These are phyloP conservation scores for Diploscapter pachys DNA, from an alignment of 1,140 invertebrate genomes.

Conservation along the genomic window DNA sequence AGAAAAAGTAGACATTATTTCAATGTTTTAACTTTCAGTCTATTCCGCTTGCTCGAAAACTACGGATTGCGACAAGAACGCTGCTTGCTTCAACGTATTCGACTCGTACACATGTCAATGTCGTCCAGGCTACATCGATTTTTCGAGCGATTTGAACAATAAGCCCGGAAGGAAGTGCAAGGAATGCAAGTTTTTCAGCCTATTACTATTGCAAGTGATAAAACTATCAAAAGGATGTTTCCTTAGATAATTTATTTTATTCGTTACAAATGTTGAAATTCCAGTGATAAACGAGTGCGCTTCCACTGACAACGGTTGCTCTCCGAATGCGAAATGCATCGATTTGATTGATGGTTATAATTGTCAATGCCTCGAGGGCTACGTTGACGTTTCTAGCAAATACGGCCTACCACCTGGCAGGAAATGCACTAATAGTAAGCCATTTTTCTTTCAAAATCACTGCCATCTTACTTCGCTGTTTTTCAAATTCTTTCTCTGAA, in stretches of 20 bases:
- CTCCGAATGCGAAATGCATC: conserved; percentile 59
- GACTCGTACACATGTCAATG: conserved; percentile 57
- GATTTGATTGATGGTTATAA: conserved; percentile 58
- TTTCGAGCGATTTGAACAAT: conserved; percentile 51
- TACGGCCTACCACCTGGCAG: conserved; percentile 49
- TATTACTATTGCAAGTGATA: not conserved
- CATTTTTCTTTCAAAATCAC: no score
- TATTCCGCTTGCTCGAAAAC: conserved; percentile 47
- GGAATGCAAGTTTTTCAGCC: conserved; percentile 45
- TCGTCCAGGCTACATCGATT: conserved; percentile 48
- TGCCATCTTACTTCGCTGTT: no score
- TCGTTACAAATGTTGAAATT: conserved; percentile 21
- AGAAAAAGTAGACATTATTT: not conserved
- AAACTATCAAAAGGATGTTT: not conserved
- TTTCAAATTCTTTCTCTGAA: no score
- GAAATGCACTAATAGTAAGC: conserved; percentile 46
- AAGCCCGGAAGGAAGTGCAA: conserved; percentile 53
- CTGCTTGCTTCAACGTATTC: conserved; percentile 53
- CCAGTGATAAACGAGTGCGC: conserved; percentile 59
- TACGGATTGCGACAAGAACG: conserved; percentile 55
- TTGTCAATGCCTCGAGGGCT: conserved; percentile 60
- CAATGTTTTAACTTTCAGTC: conserved; percentile 22
- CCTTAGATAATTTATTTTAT: not conserved
- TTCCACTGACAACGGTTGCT: conserved; percentile 50
- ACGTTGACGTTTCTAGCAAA: conserved; percentile 56